Base-by-base conservation (phyloP, 2,888 invertebrate genomes). In the Acrobasis suavella region DNA sequence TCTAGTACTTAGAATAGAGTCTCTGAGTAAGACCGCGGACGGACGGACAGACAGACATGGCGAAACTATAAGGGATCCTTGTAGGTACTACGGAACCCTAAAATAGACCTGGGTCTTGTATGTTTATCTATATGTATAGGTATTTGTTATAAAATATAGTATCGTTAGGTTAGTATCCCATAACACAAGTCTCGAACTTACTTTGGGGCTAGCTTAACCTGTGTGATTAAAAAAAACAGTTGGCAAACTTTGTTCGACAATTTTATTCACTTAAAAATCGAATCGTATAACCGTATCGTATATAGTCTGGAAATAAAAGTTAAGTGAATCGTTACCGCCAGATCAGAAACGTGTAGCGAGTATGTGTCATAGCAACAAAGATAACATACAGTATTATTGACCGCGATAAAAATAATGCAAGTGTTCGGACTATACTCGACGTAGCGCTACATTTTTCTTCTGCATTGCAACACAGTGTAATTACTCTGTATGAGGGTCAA, bases 291-390 rank as follows among this genome's bases (percentile, higher is more conserved):
- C 42, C 14, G 46, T 46, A 46, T 3, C n/a, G 46, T 46, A 46
- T n/a, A 2, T 1, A 10, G 42, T 42, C 42, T 2, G 12, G 2
- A 42, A 42, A 39, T 39, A 17, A 52, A 39, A 55, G 38, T 38
- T 15, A 1, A 38, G 16, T 15, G 37, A 16, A 50, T 58, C 64
- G 71, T 69, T 69, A 74, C 72, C 67, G 69, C 71, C 65, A 60
- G 65, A 74, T 70, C 73, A 72, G 73, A 77, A 76, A 75, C 68
- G 68, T 71, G 69, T 71, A 67, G 74, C 73, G 65, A 69, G 70
- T 74, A 76, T 63, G 70, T 71, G 72, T 74, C 73, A 77, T 67
- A 64, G 64, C 64, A 67, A 60, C 1, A 5, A 54, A 65, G 74
- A 79, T 78, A 74, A 73, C 65, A 58, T 67, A 65, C 62, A 66